Evolutionary conservation across 2,113 vertebrate genomes (phyloP).

Genomic region (Mellivora capensis): DNA sequence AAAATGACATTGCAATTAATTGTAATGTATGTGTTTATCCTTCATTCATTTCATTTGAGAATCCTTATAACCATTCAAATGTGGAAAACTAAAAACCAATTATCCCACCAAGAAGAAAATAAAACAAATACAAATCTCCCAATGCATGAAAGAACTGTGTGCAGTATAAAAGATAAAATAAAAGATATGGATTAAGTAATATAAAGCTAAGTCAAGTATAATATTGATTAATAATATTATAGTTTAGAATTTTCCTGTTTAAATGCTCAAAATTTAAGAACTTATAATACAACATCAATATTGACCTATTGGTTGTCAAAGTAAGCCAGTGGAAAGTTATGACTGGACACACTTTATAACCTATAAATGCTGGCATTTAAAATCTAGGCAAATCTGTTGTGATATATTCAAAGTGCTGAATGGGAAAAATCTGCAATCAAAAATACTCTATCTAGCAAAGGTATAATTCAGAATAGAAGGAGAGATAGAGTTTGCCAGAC

Average conservation of each 20-base stretch:
- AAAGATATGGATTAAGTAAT: neutral
- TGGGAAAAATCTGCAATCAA: neutral
- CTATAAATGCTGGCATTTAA: neutral
- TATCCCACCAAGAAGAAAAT: neutral
- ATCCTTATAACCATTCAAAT: neutral
- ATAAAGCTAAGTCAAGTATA: neutral
- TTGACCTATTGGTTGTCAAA: neutral
- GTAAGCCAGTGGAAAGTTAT: neutral
- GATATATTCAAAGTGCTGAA: neutral
- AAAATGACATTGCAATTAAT: neutral
- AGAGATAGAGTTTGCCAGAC: neutral
- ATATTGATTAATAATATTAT: neutral
- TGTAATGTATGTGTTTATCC: neutral
- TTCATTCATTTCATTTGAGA: neutral
- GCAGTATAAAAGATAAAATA: neutral
- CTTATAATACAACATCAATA: neutral
- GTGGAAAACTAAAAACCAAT: neutral
- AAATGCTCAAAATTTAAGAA: neutral
- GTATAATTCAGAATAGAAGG: neutral
- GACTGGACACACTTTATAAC: neutral
- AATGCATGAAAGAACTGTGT: neutral
- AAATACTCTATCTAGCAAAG: neutral
- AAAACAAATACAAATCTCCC: neutral
- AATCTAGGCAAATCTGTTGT: neutral
- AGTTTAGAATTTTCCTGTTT: neutral